Evolutionary conservation across 1,140 invertebrate species (phyloP).

Genomic region (Habropoda laboriosa): DNA sequence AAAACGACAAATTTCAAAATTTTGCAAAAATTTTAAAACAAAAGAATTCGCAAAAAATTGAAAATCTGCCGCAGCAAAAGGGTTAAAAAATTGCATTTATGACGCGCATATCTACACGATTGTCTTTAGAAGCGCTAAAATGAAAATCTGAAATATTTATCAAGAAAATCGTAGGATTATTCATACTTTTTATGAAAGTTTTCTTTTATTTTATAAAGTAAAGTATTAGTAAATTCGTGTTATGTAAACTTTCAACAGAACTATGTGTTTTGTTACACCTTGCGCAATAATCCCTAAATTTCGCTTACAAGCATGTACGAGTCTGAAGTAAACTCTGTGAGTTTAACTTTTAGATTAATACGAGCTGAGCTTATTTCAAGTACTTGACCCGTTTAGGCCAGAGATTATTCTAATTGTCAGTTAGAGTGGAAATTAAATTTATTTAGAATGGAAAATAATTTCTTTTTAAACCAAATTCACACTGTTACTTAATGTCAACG

Average conservation of each 20-base stretch:
- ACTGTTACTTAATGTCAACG: too few species aligned
- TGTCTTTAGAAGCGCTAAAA: too few species aligned
- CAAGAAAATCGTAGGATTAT: too few species aligned
- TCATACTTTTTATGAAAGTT: too few species aligned
- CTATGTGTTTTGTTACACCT: slow-evolving; percentile 4
- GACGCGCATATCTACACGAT: too few species aligned
- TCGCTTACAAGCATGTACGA: slow-evolving; percentile 12
- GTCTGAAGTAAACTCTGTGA: slow-evolving; percentile 19
- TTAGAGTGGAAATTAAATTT: slow-evolving; percentile 23
- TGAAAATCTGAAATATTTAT: too few species aligned
- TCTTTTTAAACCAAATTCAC: background rate
- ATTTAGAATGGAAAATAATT: background rate
- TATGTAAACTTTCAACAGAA: background rate
- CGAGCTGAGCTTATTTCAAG: slow-evolving; percentile 8
- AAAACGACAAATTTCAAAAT: too few species aligned
- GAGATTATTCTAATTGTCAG: background rate
- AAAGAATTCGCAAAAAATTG: too few species aligned
- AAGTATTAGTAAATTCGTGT: background rate
- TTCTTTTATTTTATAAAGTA: background rate
- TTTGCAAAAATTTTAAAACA: too few species aligned
- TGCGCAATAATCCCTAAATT: slow-evolving; percentile 25
- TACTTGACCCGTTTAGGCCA: slow-evolving; percentile 17
- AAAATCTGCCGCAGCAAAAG: too few species aligned
- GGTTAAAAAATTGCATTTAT: too few species aligned
- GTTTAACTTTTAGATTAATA: slow-evolving; percentile 41